Percentiles rank a stretch among this genome's conserved stretches.
Evolutionary conservation across 2,113 vertebrate genomes (phyloP).

Genomic region (Bungarus multicinctus): DNA sequence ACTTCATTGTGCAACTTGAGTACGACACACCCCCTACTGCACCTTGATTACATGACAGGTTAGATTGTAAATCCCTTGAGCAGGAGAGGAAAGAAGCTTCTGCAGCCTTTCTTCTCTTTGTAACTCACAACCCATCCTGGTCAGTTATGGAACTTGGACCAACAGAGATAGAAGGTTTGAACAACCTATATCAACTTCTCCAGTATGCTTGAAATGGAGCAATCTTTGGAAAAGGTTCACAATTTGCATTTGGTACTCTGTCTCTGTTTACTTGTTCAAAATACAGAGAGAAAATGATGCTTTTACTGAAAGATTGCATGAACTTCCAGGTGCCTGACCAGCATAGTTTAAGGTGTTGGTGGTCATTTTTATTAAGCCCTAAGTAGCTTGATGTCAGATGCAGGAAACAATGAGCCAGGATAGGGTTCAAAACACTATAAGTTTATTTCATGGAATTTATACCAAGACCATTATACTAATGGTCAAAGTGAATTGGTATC

Average conservation of each 20-base stretch:
- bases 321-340: neutral
- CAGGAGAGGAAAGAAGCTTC: neutral
- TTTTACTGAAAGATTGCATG: neutral
- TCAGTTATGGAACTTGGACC: neutral
- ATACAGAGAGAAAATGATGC: neutral
- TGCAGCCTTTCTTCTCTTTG: neutral
- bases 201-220: neutral
- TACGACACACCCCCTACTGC: neutral
- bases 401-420: no score
- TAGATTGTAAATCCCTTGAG: neutral
- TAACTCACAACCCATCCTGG: no score
- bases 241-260: neutral
- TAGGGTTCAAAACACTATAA: no score
- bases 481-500: no score
- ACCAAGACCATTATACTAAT: no score
- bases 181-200: neutral
- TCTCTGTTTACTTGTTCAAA: neutral
- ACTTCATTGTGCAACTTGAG: neutral
- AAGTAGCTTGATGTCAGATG: no score
- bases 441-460: no score
- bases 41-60: neutral
- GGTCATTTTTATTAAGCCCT: no score
- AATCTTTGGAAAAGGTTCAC: no score
- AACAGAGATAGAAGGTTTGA: neutral
- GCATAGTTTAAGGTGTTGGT: neutral